Evolutionary conservation across 2,797 vertebrate species (phyloP), one percentile per base, ranked within the genome.

Genomic region (Lemur catta): DNA sequence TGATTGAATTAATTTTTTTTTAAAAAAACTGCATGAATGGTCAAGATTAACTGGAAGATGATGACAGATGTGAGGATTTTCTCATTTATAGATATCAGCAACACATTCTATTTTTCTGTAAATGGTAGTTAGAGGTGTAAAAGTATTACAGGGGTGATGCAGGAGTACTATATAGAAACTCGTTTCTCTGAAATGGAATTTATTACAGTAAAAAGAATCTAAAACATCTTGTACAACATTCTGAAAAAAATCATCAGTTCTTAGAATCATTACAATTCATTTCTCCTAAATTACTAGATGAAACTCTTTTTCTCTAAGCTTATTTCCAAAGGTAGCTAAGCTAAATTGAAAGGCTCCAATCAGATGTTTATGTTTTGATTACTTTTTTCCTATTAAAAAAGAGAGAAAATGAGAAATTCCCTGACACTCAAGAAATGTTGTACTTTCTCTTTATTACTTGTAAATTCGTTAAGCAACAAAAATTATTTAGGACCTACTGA

Each of bases 1-100:
- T 76, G 88, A 0, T 84, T 93, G 18, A 78, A 97, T 97, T 98
- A 94, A 96, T 95, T 81, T 59, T 96, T 65, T 26, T n/a, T n/a
- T n/a, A n/a, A 11, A 59, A 71, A 41, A 95, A 82, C 33, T 52
- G 97, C 33, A 89, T 35, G 89, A 98, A 97, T 59, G 92, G 97
- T 97, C 85, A 96, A 93, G 61, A 93, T 96, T 87, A 97, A 96
- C 46, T 86, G 71, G 30, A 30, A 11, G 30, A 93, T 71, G 74
- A 78, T 38, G 78, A 97, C 67, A 89, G 63, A 78, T 35, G 74
- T 10, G 75, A 80, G 75, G 78, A 96, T 81, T 94, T 96, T 93
- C 89, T 87, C 90, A 61, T 41, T 41, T 96, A 88, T 0, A 91
- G 67, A 6, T 65, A 91, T 30, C 15, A 92, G 67, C 38, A 95